Base-by-base conservation (phyloP, 2,113 vertebrate species). In the Lota lota region DNA sequence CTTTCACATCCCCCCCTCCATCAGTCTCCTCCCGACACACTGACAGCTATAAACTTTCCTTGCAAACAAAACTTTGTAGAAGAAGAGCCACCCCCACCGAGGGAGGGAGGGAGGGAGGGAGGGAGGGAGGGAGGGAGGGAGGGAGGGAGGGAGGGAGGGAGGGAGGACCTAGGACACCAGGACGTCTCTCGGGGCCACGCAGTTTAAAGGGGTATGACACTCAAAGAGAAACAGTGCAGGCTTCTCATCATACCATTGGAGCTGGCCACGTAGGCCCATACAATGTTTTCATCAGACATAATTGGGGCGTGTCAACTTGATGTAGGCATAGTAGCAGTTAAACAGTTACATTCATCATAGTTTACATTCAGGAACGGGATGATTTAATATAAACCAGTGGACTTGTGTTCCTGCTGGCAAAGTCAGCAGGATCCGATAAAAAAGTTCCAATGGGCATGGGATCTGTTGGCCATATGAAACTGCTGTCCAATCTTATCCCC, bases 1-100 rank as follows among this genome's bases (percentile, higher is more conserved):
- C 7, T 47, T 47, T 47, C 40, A 47, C 40, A 47, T 21, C 50
- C 18, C 64, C 68, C 70, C 67, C 57, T 76, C 86, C 88, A 86
- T 84, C 84, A 74, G 83, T 56, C 77, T 77, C 72, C 77, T 36
- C 72, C 77, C 80, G 69, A 78, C 76, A 79, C 69, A 74, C 78
- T 89, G 84, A 85, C 81, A 89, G 78, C 66, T 59, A 36, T 0
- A 83, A 89, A 81, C 68, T 82, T 90, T 89, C 63, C 72, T 86
- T 77, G 75, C 80, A 83, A 89, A 84, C 62, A 33, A 71, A 84
- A 82, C 80, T 90, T 89, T 78, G 63, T 10, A 58, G 64, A 60
- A 78, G 82, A 81, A 70, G 90, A 91, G 83, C 91, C 91, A 90
- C 91, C 88, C 33, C 19, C 28, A 85, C 82, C 70, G 81, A 86